Evolutionary conservation across 2,113 vertebrate genomes (phyloP).

Genomic region (Heterotis niloticus): DNA sequence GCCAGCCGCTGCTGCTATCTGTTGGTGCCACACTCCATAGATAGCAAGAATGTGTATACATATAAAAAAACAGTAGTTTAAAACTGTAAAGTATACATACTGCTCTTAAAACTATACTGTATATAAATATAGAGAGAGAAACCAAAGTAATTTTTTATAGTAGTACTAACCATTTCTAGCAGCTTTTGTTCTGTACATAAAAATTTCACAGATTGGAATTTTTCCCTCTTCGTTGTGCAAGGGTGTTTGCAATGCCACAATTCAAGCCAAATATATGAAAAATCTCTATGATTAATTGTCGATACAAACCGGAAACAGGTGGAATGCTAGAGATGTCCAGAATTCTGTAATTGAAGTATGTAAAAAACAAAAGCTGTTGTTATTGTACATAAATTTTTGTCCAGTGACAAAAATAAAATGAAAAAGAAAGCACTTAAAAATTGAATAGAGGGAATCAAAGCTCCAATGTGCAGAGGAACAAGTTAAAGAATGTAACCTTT

Average conservation of each 20-base stretch:
- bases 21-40: no score
- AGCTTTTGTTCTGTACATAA: not conserved
- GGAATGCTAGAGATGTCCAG: not conserved
- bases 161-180: no score
- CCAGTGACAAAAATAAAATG: not conserved
- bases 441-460: not conserved
- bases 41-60: no score
- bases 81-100: no score
- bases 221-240: not conserved
- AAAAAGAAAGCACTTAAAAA: not conserved
- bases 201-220: not conserved
- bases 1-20: no score
- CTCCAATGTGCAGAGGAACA: not conserved
- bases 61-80: no score
- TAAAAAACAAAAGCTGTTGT: not conserved
- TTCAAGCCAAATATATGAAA: not conserved
- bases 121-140: no score
- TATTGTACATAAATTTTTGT: constrained; percentile 1
- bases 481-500: not conserved
- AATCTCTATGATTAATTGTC: not conserved
- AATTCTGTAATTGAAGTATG: not conserved
- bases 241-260: not conserved
- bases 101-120: no score
- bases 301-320: not conserved
- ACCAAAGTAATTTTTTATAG: no score